phyloP scores from a whole-genome alignment of 2,888 invertebrate species.

The Artemia sinica region DNA sequence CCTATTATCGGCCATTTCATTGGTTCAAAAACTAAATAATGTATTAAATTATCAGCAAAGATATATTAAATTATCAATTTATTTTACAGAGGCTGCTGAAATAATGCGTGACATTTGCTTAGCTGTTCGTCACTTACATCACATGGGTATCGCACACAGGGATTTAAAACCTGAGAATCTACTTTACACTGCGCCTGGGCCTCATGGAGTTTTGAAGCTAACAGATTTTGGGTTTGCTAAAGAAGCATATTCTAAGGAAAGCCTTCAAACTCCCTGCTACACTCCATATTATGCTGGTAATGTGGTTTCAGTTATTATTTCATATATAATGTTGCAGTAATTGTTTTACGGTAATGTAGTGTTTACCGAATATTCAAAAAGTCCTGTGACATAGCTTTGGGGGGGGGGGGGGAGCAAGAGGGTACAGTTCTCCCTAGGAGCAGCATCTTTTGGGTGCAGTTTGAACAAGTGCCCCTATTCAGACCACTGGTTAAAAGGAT shows the following conservation, averaged over 20 bases:
- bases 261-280: constrained; percentile 92
- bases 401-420: no score
- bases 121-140: constrained; percentile 82
- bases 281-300: constrained; percentile 94
- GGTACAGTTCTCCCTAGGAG: no score
- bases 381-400: no score
- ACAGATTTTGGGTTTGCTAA: constrained; percentile 99
- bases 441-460: no score
- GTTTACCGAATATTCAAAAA: no score
- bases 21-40: no score
- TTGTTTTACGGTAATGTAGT: no score
- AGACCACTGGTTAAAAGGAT: no score
- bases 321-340: no score
- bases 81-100: constrained; percentile 60
- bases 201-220: constrained; percentile 62
- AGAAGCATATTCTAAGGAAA: constrained; percentile 66
- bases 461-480: no score
- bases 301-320: constrained; percentile 28
- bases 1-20: no score
- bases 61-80: no score
- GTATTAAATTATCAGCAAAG: neutral
- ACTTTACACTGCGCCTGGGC: constrained; percentile 55
- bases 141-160: constrained; percentile 84
- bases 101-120: constrained; percentile 92
- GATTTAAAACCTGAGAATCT: constrained; percentile 97